Evolutionary conservation across 2,888 invertebrate genomes (phyloP).

Genomic region (Azorinus chamasolen): DNA sequence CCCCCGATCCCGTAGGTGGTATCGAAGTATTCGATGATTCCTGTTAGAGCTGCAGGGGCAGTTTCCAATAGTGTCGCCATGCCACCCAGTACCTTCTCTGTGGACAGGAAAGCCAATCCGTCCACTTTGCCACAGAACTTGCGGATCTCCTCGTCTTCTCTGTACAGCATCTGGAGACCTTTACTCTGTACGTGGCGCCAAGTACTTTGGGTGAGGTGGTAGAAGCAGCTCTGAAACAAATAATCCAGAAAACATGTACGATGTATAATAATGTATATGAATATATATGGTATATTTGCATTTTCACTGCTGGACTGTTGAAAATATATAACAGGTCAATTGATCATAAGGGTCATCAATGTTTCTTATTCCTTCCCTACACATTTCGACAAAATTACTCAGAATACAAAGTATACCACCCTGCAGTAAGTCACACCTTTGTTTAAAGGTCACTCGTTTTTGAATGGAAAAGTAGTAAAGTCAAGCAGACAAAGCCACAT

Average conservation of each 20-base stretch:
- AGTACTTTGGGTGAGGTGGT: constrained; percentile 30
- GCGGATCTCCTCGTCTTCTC: constrained; percentile 19
- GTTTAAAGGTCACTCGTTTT: too few relatives aligned
- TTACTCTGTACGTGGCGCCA: constrained; percentile 26
- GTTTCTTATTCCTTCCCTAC: too few relatives aligned
- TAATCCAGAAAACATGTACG: neutral
- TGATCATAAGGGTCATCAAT: too few relatives aligned
- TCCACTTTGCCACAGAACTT: constrained; percentile 34
- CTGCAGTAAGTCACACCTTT: too few relatives aligned
- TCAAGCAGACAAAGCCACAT: too few relatives aligned
- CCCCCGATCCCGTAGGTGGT: too few relatives aligned
- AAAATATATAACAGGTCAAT: too few relatives aligned
- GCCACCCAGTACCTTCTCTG: constrained; percentile 13
- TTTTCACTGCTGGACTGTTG: too few relatives aligned
- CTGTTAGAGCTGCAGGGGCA: constrained; percentile 20
- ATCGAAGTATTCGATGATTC: too few relatives aligned
- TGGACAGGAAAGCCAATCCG: constrained; percentile 27
- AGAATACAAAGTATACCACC: too few relatives aligned
- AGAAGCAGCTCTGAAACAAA: constrained; percentile 13
- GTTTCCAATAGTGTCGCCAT: constrained; percentile 14
- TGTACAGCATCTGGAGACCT: constrained; percentile 20
- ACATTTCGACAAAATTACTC: too few relatives aligned
- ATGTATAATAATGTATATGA: neutral
- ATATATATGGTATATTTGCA: neutral
- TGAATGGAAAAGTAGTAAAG: too few relatives aligned